Percentiles rank a stretch among this genome's conserved stretches.
Evolutionary conservation across 2,113 vertebrate genomes (phyloP).

Genomic region (Hippopotamus amphibius): DNA sequence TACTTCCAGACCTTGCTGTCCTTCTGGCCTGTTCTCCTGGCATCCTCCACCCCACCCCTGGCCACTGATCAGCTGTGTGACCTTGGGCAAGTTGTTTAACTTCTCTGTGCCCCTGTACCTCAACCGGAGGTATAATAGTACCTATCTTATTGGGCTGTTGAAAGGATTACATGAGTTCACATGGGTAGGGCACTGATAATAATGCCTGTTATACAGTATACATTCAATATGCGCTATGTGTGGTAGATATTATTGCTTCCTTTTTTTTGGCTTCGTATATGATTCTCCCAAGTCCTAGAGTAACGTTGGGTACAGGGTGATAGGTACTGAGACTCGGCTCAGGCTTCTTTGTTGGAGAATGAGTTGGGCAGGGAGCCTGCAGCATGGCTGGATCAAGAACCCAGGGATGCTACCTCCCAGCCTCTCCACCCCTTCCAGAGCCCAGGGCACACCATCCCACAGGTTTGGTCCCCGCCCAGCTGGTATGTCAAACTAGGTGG

Average conservation of each 20-base stretch:
- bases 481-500: neutral
- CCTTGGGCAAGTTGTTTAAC: neutral
- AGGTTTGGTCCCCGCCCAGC: neutral
- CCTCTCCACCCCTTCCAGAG: neutral
- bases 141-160: neutral
- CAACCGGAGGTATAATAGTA: neutral
- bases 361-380: neutral
- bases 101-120: neutral
- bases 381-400: neutral
- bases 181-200: neutral
- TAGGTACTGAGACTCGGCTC: neutral
- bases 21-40: neutral
- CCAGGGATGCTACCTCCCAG: neutral
- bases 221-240: neutral
- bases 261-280: neutral
- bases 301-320: neutral
- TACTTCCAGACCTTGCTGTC: neutral
- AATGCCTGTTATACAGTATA: neutral
- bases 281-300: neutral
- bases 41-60: neutral
- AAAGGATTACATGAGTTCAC: neutral
- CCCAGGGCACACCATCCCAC: accelerated
- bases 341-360: neutral
- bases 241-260: neutral
- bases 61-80: neutral